These are phyloP conservation scores for Plectrocnemia conspersa DNA, from an alignment of 1,140 invertebrate genomes.

Conservation along the genomic window DNA sequence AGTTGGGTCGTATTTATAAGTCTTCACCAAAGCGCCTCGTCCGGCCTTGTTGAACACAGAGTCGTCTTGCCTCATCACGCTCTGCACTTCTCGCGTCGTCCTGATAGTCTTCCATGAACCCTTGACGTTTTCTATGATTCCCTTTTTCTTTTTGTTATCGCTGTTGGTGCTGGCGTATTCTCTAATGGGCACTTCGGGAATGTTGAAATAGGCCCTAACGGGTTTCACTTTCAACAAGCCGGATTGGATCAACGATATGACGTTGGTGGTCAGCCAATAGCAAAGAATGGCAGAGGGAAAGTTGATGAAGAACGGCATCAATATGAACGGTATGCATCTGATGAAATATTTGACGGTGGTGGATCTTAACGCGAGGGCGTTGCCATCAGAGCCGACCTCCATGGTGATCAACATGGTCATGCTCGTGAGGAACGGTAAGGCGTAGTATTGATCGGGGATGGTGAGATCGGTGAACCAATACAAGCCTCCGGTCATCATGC, in stretches of 20 bases:
- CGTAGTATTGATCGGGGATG: conserved; percentile 81
- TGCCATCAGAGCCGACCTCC: conserved; percentile 78
- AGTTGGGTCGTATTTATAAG: conserved; percentile 82
- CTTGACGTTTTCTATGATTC: conserved; percentile 72
- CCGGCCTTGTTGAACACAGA: conserved; percentile 78
- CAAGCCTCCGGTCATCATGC: conserved; percentile 81
- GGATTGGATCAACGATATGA: conserved; percentile 83
- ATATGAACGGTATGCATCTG: conserved; percentile 69
- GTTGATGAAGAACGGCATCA: conserved; percentile 84
- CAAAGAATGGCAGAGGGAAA: conserved; percentile 82
- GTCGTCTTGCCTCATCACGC: conserved; percentile 69
- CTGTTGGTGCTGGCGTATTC: conserved; percentile 53
- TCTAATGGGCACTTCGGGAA: conserved; percentile 59
- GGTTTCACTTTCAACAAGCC: conserved; percentile 68
- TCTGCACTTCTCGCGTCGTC: conserved; percentile 69
- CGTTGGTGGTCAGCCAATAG: conserved; percentile 88
- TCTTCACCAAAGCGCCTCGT: conserved; percentile 77
- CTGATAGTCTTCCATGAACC: conserved; percentile 82
- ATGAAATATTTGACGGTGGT: conserved; percentile 69
- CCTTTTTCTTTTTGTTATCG: conserved; percentile 62
- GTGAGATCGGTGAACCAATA: conserved; percentile 94
- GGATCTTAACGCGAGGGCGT: conserved; percentile 58
- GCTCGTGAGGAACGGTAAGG: conserved; percentile 82
- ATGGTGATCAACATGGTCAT: conserved; percentile 75
- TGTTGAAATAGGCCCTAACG: conserved; percentile 74